A percentile compares a stretch with the other conserved stretches of the same genome.
Evolutionary conservation across 2,888 invertebrate species (phyloP).

Genomic region (Drosophila flavopinicola): DNA sequence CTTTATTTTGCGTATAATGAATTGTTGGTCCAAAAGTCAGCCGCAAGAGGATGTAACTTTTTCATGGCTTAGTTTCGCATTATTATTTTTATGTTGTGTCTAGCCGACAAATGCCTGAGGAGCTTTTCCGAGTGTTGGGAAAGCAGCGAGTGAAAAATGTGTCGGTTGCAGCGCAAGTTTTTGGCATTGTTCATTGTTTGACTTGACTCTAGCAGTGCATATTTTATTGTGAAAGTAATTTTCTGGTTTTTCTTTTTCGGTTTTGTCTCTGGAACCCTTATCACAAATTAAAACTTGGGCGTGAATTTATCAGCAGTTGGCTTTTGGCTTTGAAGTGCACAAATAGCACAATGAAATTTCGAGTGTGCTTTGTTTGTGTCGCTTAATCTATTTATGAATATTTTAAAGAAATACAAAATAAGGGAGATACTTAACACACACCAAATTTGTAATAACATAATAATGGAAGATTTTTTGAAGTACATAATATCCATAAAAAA

Average conservation of each 20-base stretch:
- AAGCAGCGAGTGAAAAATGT: slow-evolving; percentile 16
- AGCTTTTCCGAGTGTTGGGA: slow-evolving; percentile 9
- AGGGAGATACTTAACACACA: neutral
- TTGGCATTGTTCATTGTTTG: slow-evolving; percentile 20
- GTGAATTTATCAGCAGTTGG: slow-evolving; percentile 1
- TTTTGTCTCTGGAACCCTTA: slow-evolving; percentile 5
- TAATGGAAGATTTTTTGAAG: neutral
- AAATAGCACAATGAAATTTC: neutral
- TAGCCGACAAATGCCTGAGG: slow-evolving; percentile 34
- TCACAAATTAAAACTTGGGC: slow-evolving; percentile 26
- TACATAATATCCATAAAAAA: neutral
- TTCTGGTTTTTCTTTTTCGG: too few relatives aligned
- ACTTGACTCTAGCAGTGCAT: slow-evolving; percentile 22
- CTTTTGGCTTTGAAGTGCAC: neutral
- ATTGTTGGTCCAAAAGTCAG: slow-evolving; percentile 52
- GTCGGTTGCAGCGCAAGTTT: slow-evolving; percentile 34
- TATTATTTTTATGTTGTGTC: slow-evolving; percentile 22
- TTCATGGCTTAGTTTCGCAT: slow-evolving; percentile 27
- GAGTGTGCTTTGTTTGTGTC: neutral
- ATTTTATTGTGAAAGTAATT: slow-evolving; percentile 25
- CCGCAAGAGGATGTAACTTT: slow-evolving; percentile 49
- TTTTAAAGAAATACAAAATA: neutral
- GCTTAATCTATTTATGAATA: neutral
- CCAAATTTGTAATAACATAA: too few relatives aligned
- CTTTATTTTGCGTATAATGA: slow-evolving; percentile 52